These are phyloP conservation scores for Chloroceryle aenea DNA, from an alignment of 2,113 vertebrate species.

Conservation along the genomic window DNA sequence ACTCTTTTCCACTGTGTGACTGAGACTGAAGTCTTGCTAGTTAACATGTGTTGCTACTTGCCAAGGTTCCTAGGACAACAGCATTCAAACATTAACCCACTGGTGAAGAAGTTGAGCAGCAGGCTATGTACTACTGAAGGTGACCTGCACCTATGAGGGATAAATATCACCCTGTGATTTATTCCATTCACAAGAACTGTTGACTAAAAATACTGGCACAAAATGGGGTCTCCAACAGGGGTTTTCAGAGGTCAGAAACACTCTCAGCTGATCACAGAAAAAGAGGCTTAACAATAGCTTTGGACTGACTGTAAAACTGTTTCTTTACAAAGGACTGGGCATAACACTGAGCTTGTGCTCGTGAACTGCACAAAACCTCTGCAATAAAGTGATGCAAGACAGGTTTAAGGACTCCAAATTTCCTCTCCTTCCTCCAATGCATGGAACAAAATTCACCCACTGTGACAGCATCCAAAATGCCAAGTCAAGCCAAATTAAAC, in stretches of 20 bases:
- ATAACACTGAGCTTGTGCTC: neutral
- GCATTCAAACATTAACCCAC: neutral
- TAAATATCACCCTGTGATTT: neutral
- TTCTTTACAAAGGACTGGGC: neutral
- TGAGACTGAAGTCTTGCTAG: neutral
- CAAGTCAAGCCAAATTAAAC: neutral
- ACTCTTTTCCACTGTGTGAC: neutral
- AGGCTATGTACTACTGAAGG: neutral
- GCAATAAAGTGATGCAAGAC: neutral
- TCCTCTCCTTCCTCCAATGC: neutral
- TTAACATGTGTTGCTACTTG: neutral
- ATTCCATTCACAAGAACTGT: neutral
- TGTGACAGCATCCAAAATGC: neutral
- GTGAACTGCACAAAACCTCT: neutral
- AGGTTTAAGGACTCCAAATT: neutral
- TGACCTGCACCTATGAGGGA: neutral
- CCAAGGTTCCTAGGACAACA: conserved; percentile 15
- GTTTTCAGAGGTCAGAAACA: neutral
- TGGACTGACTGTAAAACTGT: neutral
- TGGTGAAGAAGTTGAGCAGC: neutral
- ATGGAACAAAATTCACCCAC: neutral
- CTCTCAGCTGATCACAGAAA: neutral
- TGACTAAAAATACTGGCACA: neutral
- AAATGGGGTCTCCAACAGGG: neutral
- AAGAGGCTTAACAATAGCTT: neutral